phyloP scores from a whole-genome alignment of 2,888 invertebrate species.

The Mesochorus sp. region DNA sequence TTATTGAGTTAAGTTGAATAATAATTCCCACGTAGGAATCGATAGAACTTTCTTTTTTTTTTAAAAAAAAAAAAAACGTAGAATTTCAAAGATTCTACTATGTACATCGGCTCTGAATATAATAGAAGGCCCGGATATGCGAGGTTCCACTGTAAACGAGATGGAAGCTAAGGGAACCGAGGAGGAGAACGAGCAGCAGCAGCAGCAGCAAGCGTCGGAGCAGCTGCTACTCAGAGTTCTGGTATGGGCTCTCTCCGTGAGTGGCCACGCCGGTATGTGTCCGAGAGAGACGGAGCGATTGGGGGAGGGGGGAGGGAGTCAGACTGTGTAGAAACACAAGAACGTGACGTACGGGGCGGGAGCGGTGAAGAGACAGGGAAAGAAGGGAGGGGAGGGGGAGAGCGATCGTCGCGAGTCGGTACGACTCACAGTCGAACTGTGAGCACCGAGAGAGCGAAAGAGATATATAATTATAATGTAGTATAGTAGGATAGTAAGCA shows the following conservation, averaged over 20 bases:
- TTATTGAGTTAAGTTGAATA: no score
- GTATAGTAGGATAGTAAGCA: background rate
- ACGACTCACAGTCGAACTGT: conserved; percentile 46
- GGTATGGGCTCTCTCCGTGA: conserved; percentile 44
- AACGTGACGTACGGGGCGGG: conserved; percentile 36
- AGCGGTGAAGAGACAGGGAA: background rate
- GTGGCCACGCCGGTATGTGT: conserved; percentile 43
- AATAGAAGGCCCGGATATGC: no score
- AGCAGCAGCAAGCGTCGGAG: conserved; percentile 51
- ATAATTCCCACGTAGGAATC: no score
- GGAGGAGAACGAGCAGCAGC: conserved; percentile 26
- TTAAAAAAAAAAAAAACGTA: no score
- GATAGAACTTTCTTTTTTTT: no score
- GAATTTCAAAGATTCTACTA: no score
- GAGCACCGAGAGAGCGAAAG: conserved; percentile 26
- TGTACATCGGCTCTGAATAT: no score
- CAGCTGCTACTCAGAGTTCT: conserved; percentile 60
- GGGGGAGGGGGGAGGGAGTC: background rate
- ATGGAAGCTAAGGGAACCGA: conserved; percentile 39
- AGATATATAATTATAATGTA: background rate
- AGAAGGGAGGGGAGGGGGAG: conserved; percentile 1
- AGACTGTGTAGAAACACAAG: conserved; percentile 53
- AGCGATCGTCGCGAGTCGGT: conserved; percentile 55
- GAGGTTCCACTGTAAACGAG: conserved; percentile 29
- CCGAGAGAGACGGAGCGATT: background rate